Base-by-base conservation (phyloP, 2,888 invertebrate species). In the Selenia dentaria region DNA sequence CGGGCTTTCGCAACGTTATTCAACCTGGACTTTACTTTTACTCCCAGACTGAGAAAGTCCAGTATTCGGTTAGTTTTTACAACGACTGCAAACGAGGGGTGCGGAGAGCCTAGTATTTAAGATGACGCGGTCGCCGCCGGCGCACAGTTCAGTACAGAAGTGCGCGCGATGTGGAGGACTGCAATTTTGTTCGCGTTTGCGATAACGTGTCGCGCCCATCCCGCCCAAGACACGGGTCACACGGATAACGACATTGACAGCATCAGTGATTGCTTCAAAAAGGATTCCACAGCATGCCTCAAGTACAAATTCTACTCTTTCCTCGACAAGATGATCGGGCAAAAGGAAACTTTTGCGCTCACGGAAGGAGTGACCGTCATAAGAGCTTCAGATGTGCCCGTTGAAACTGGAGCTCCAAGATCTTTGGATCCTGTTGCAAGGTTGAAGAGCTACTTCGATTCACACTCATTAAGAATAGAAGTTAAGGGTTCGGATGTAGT, bases 231-330 rank as follows among this genome's bases (percentile, higher is more conserved):
- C 65, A 93, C 94, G 48, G 89, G 91, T 51, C 93, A 94, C 66
- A 92, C 93, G 36, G 95, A 95, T 66, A 96, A 95, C 73, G 96
- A 96, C 66, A 92, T 96, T 50, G 94, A 96, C 90, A 94, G 95
- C 68, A 91, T 94, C 67, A 94, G 94, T 74, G 96, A 96, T 69
- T 96, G 96, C 74, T 84, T 96, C 54, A 93, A 94, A 67, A 96
- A 96, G 82, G 96, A 96, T 73, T 96, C 96, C 16, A 94, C 95
- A 61, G 94, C 95, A 80, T 96, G 96, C 79, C 93, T 96, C 67
- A 96, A 96, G 81, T 95, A 96, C 91, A 96, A 96, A 78, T 93
- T 96, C 73, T 96, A 96, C 91, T 94, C 95, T 12, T 96, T 94
- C 83, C 95, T 96, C 60, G 96, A 96, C 89, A 96, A 96, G 83